These are phyloP conservation scores for Podabrus alpinus DNA, from an alignment of 2,888 invertebrate species.

Conservation along the genomic window DNA sequence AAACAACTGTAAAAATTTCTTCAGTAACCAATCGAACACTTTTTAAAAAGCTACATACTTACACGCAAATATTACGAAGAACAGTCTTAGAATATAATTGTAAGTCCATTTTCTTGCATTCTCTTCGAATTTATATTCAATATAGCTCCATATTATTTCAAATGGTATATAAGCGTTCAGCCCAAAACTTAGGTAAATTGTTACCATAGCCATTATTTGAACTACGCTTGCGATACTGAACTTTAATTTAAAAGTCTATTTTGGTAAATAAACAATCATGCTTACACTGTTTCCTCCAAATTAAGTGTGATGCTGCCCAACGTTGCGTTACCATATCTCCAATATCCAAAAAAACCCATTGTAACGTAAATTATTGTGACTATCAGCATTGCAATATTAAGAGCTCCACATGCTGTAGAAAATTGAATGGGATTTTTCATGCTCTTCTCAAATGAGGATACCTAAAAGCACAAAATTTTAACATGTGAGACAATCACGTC, in stretches of 20 bases:
- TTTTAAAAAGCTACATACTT: background rate
- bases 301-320: slow-evolving; percentile 82
- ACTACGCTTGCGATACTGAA: background rate
- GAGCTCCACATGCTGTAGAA: slow-evolving; percentile 74
- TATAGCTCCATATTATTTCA: background rate
- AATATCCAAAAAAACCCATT: slow-evolving; percentile 84
- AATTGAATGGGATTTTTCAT: slow-evolving; percentile 84
- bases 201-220: background rate
- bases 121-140: no score
- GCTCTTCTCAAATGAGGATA: slow-evolving; percentile 74
- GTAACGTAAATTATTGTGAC: slow-evolving; percentile 76
- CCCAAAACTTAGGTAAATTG: background rate
- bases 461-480: slow-evolving; percentile 49
- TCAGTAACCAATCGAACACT: background rate
- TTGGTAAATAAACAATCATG: background rate
- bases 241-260: background rate
- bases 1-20: background rate
- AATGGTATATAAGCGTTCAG: background rate
- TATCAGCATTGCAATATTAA: slow-evolving; percentile 80
- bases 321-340: slow-evolving; percentile 73
- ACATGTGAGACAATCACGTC: background rate
- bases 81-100: background rate
- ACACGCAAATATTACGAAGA: background rate
- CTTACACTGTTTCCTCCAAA: slow-evolving; percentile 53
- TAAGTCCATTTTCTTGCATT: background rate